Evolutionary conservation across 2,888 invertebrate species (phyloP).

Genomic region (Hipparchia sbordonii): DNA sequence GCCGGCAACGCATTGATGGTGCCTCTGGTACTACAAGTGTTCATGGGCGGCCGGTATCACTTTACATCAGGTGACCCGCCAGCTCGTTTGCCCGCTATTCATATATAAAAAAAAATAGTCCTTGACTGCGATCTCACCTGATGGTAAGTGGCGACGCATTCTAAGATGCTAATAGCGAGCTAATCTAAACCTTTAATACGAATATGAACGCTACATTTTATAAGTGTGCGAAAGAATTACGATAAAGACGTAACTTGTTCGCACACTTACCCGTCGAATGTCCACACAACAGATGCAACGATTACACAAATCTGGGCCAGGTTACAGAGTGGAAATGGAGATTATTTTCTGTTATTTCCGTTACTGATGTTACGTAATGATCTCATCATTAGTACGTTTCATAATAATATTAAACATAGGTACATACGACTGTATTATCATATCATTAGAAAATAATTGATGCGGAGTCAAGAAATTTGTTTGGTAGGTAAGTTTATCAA

Average conservation of each 20-base stretch:
- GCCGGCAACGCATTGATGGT: too few relatives aligned
- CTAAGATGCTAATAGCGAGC: too few relatives aligned
- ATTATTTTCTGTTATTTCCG: constrained; percentile 32
- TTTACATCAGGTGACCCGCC: too few relatives aligned
- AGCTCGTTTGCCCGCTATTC: too few relatives aligned
- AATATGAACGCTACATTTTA: too few relatives aligned
- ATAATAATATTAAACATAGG: constrained; percentile 7
- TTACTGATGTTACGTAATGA: constrained; percentile 28
- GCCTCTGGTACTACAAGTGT: too few relatives aligned
- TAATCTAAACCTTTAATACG: too few relatives aligned
- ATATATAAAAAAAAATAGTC: too few relatives aligned
- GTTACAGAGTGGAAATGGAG: constrained; percentile 24
- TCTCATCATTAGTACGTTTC: constrained; percentile 8
- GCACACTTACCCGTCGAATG: constrained; percentile 16
- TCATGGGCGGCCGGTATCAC: too few relatives aligned
- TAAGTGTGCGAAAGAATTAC: too few relatives aligned
- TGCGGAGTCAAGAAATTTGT: constrained; percentile 3
- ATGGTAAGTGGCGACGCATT: too few relatives aligned
- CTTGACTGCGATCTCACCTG: too few relatives aligned
- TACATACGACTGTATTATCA: constrained; percentile 14
- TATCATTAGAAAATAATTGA: constrained; percentile 21
- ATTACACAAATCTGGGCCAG: constrained; percentile 31
- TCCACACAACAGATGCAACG: constrained; percentile 13
- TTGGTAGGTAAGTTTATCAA: neutral
- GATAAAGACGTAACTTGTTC: constrained; percentile 7